These are phyloP conservation scores for Trialeurodes vaporariorum DNA, from an alignment of 1,140 invertebrate species.

Conservation along the genomic window DNA sequence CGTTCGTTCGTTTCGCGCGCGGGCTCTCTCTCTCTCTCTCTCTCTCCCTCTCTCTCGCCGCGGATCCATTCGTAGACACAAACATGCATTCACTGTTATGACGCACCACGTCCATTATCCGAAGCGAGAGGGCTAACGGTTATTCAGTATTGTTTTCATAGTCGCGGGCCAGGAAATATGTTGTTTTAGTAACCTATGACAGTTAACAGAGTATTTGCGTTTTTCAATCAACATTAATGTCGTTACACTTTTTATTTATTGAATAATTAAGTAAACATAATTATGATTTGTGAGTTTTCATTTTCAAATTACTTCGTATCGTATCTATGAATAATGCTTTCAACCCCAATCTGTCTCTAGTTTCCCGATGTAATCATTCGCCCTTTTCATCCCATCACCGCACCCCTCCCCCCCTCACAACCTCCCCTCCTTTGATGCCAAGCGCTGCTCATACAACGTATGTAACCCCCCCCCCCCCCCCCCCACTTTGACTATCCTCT, in stretches of 20 bases:
- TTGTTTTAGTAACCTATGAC: not conserved
- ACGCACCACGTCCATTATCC: not conserved
- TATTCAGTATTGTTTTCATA: slow-evolving; percentile 1
- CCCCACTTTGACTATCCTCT: not conserved
- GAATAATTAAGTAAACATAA: slow-evolving; percentile 1
- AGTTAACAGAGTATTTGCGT: not conserved
- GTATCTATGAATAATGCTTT: slow-evolving; percentile 1
- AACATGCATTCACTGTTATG: not conserved
- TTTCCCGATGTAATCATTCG: not conserved
- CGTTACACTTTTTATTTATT: slow-evolving; percentile 1
- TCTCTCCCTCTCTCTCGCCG: too few species aligned
- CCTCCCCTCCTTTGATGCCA: too few species aligned
- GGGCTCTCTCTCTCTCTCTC: too few species aligned
- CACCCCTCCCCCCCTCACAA: not conserved
- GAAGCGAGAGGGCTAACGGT: not conserved
- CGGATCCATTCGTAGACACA: too few species aligned
- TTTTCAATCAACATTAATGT: slow-evolving; percentile 1
- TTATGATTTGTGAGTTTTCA: slow-evolving; percentile 1
- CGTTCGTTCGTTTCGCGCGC: too few species aligned
- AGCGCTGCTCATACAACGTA: too few species aligned
- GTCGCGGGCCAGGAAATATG: not conserved
- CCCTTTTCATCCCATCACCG: not conserved
- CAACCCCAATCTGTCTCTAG: not conserved
- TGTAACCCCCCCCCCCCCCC: not conserved
- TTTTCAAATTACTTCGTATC: not conserved